These are phyloP conservation scores for Columbina picui DNA, from an alignment of 2,113 vertebrate species.

Conservation along the genomic window DNA sequence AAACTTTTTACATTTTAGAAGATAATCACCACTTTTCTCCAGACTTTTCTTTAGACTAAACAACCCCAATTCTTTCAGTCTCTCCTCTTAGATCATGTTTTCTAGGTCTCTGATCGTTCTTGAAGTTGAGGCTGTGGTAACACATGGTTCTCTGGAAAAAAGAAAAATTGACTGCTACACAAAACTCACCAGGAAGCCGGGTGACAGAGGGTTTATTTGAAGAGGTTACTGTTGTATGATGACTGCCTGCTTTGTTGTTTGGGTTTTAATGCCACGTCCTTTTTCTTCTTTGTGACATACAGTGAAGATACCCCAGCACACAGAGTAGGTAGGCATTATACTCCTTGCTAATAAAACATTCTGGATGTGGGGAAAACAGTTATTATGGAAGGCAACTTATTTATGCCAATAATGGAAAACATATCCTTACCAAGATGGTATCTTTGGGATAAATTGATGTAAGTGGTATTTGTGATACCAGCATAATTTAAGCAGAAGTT, in stretches of 20 bases:
- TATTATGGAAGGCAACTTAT: background rate
- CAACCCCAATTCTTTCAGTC: constrained; percentile 41
- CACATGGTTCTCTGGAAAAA: background rate
- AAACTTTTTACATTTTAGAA: background rate
- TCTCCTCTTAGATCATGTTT: constrained; percentile 33
- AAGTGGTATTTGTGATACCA: background rate
- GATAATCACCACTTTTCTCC: background rate
- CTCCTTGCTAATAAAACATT: background rate
- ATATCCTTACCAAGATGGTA: background rate
- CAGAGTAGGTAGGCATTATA: background rate
- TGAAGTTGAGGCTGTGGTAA: background rate
- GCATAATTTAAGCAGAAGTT: background rate
- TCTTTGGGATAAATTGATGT: background rate
- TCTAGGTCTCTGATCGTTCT: constrained; percentile 27
- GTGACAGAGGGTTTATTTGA: constrained; percentile 7
- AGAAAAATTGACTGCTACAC: background rate
- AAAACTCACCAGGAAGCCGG: background rate
- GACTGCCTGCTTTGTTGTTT: background rate
- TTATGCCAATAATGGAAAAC: background rate
- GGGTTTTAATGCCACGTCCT: background rate
- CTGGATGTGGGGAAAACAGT: background rate
- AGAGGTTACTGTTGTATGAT: background rate
- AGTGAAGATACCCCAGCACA: background rate
- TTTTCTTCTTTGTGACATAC: background rate
- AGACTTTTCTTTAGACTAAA: background rate